phyloP scores from a whole-genome alignment of 2,113 vertebrate species.

The Grammomys dolichurus region DNA sequence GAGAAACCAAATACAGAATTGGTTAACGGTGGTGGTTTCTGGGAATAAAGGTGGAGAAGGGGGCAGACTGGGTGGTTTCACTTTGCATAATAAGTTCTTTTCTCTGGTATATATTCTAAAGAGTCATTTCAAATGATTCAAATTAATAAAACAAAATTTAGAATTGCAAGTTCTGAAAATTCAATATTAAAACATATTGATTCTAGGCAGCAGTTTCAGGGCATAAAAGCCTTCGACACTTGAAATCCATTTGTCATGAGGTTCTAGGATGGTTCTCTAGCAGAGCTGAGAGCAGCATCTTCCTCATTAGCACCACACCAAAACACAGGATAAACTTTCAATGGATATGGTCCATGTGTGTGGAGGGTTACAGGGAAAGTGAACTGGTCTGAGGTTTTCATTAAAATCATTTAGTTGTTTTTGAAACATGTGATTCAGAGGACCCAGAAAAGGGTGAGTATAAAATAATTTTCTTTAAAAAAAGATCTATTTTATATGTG shows the following conservation, averaged over 20 bases:
- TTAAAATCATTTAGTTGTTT: neutral
- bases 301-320: neutral
- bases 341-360: neutral
- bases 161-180: neutral
- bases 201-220: neutral
- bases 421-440: neutral
- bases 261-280: no score
- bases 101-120: accelerated
- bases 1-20: neutral
- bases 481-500: neutral
- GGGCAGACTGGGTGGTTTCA: neutral
- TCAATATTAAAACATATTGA: neutral
- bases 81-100: neutral
- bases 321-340: neutral
- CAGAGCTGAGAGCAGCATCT: neutral
- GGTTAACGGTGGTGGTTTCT: neutral
- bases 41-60: neutral
- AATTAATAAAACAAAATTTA: neutral
- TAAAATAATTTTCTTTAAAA: neutral
- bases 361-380: neutral
- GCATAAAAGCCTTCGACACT: neutral
- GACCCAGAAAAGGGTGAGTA: neutral
- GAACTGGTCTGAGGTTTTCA: neutral
- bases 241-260: neutral
- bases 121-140: slow-evolving; percentile 6